phyloP scores from a whole-genome alignment of 2,113 vertebrate species.

The Notothenia rossii region DNA sequence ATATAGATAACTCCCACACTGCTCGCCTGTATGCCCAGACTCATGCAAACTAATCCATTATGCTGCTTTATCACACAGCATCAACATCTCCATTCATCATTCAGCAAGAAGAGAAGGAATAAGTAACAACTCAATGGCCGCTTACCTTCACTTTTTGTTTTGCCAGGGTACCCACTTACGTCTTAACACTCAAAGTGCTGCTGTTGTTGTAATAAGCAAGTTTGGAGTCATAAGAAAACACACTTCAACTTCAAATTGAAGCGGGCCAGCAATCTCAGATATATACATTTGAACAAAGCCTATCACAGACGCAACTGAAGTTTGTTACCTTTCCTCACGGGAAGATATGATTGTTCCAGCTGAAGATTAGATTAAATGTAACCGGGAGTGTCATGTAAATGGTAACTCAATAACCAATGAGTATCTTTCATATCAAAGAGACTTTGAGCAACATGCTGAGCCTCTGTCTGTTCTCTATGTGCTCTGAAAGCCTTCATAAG shows the following conservation, averaged over 20 bases:
- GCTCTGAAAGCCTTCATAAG: neutral
- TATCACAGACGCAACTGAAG: neutral
- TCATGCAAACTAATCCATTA: constrained; percentile 43
- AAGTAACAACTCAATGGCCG: constrained; percentile 34
- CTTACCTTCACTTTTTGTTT: constrained; percentile 35
- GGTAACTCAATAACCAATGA: neutral
- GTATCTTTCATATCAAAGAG: constrained; percentile 10
- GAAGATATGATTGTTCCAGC: neutral
- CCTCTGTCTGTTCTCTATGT: neutral
- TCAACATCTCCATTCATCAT: constrained; percentile 47
- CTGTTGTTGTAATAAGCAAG: constrained; percentile 23
- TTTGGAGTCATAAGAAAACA: neutral
- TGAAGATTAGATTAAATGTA: neutral
- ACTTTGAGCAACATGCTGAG: neutral
- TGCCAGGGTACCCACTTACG: neutral
- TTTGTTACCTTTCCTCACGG: neutral
- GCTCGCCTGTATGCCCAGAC: constrained; percentile 28
- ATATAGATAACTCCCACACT: constrained; percentile 49
- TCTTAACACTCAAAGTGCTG: constrained; percentile 1
- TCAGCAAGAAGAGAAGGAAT: constrained; percentile 20
- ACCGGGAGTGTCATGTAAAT: neutral
- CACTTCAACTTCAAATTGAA: constrained; percentile 5
- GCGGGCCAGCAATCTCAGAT: neutral
- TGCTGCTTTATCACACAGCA: constrained; percentile 34
- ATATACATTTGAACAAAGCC: neutral